phyloP scores from a whole-genome alignment of 2,113 vertebrate genomes.

The Amphiprion percula region DNA sequence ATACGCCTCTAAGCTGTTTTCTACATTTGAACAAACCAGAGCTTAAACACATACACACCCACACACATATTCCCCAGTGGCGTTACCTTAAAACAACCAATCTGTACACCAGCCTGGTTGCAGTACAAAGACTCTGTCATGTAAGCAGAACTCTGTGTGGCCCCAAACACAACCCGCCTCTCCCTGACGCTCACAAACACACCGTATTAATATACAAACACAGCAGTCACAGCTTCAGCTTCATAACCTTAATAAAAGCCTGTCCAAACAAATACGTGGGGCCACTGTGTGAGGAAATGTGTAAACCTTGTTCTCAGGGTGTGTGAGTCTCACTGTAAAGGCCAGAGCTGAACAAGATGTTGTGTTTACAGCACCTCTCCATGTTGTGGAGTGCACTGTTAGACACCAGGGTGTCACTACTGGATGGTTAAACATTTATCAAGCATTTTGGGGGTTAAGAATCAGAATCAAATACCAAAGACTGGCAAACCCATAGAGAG shows the following conservation, averaged over 20 bases:
- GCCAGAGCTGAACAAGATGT: slow-evolving; percentile 43
- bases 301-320: slow-evolving; percentile 24
- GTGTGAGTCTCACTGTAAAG: slow-evolving; percentile 12
- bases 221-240: slow-evolving; percentile 21
- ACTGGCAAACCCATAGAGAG: no score
- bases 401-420: neutral
- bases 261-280: slow-evolving; percentile 48
- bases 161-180: slow-evolving; percentile 24
- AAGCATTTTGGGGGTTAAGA: no score
- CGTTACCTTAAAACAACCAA: slow-evolving; percentile 34
- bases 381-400: neutral
- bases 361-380: slow-evolving; percentile 35
- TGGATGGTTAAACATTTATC: neutral
- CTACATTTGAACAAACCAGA: slow-evolving; percentile 20
- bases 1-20: slow-evolving; percentile 11
- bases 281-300: slow-evolving; percentile 29
- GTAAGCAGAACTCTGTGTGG: neutral
- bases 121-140: slow-evolving; percentile 48
- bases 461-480: no score
- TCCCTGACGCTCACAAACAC: slow-evolving; percentile 16
- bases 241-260: slow-evolving; percentile 23
- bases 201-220: slow-evolving; percentile 35
- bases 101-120: slow-evolving; percentile 49
- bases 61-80: slow-evolving; percentile 1
- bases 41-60: slow-evolving; percentile 14